Percentiles rank a stretch among this genome's conserved stretches.
phyloP scores from a whole-genome alignment of 2,888 invertebrate genomes.

The Sialis lutaria region DNA sequence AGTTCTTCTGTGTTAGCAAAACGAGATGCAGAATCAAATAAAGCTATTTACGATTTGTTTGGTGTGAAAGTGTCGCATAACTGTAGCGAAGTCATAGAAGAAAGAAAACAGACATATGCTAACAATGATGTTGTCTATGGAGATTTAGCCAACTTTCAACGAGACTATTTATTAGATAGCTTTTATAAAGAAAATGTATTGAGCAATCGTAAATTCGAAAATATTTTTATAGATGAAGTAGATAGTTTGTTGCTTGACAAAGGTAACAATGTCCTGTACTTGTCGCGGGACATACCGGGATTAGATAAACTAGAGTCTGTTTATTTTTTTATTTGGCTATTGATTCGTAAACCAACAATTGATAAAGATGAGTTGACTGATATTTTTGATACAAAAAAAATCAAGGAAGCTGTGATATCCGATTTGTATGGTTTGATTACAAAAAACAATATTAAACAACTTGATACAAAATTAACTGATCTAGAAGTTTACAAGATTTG shows the following conservation, averaged over 20 bases:
- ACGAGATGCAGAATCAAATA: slow-evolving; percentile 14
- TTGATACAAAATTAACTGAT: slow-evolving; percentile 7
- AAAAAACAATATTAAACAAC: slow-evolving; percentile 10
- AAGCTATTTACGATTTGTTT: slow-evolving; percentile 14
- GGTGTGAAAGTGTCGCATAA: slow-evolving; percentile 16
- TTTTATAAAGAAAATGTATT: slow-evolving; percentile 18
- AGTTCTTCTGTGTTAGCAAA: slow-evolving; percentile 19
- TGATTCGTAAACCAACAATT: slow-evolving; percentile 9
- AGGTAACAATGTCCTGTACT: slow-evolving; percentile 21
- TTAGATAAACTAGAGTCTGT: slow-evolving; percentile 20
- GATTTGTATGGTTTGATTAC: slow-evolving; percentile 11
- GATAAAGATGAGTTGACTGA: slow-evolving; percentile 7
- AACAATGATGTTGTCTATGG: slow-evolving; percentile 18
- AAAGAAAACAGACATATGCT: slow-evolving; percentile 13
- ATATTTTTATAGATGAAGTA: slow-evolving; percentile 24
- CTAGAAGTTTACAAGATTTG: slow-evolving; percentile 5
- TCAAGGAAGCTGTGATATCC: slow-evolving; percentile 10
- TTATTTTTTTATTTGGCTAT: slow-evolving; percentile 18
- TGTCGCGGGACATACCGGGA: slow-evolving; percentile 20
- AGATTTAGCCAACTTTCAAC: slow-evolving; percentile 18
- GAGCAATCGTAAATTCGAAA: slow-evolving; percentile 14
- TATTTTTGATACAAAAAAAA: slow-evolving; percentile 1
- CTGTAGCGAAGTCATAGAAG: slow-evolving; percentile 11
- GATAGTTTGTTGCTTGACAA: slow-evolving; percentile 25
- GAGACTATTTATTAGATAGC: slow-evolving; percentile 17